Conservation (phyloP, 2,888 invertebrate species). For the Synergus umbraculus region DNA sequence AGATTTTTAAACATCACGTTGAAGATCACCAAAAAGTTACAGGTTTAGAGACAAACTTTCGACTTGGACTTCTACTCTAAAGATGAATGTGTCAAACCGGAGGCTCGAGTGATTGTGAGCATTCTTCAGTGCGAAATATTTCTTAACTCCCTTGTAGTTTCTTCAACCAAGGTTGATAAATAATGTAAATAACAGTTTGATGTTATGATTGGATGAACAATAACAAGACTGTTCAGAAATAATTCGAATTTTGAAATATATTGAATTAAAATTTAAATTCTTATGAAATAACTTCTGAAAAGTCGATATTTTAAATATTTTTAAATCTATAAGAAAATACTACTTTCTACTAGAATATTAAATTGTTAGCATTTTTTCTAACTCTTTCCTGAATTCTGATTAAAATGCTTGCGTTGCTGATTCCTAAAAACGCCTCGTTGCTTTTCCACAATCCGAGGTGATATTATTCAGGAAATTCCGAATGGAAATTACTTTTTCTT, state of each 20-base stretch:
- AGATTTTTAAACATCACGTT: too few species aligned
- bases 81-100: neutral
- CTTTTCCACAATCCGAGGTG: too few species aligned
- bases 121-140: neutral
- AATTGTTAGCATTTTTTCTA: too few species aligned
- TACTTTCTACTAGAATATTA: too few species aligned
- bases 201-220: neutral
- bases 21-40: neutral
- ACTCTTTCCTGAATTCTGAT: too few species aligned
- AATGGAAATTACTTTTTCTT: too few species aligned
- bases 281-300: neutral
- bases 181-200: neutral
- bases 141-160: neutral
- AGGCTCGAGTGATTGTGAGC: neutral
- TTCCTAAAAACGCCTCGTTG: too few species aligned
- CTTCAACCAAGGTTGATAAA: neutral
- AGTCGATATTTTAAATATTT: neutral
- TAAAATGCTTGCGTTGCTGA: too few species aligned
- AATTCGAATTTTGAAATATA: neutral
- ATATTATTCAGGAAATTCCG: too few species aligned
- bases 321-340: too few species aligned
- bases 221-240: neutral
- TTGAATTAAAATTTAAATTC: neutral
- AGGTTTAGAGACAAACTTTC: neutral
- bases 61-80: neutral